Evolutionary conservation across 2,888 invertebrate genomes (phyloP), one percentile per base, ranked within the genome.

Genomic region (Ophion costatus): DNA sequence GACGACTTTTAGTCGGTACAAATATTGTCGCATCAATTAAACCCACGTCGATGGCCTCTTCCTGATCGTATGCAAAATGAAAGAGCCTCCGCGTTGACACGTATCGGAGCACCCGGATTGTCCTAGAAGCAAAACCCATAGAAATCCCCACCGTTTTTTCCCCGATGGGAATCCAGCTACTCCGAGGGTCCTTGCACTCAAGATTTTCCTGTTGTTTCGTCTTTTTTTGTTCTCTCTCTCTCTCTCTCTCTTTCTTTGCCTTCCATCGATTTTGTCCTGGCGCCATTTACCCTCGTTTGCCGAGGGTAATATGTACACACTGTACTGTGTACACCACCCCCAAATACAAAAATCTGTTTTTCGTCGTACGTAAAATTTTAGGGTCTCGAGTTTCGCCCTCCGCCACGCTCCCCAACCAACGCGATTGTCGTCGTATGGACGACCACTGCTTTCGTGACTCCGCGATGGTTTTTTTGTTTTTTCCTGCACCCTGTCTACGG

Each of bases 11-110:
- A 88, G 91, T 85, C 88, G 90, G 87, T 81, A 86, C 92, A 92
- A 92, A 92, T 92, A 92, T 92, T 92, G 92, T 92, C 92, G 90
- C 91, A 90, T 91, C 92, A 92, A 92, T 92, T 92, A 92, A 92
- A 89, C 87, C 83, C 86, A 76, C 70, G 70, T 80, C 77, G 45
- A 57, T 75, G 82, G 84, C 77, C 84, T 79, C 71, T 75, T 22
- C 14, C 6, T 42, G 59, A 67, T 71, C 71, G 73, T 73, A 77
- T 80, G 76, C 82, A 77, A 73, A 69, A 76, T 59, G 64, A 67
- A 69, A 80, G 82, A 76, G 70, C 69, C 78, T 80, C 84, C 75
- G 11, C 79, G 75, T 83, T 88, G 80, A 82, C 75, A 42, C 69
- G 71, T 78, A 77, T 63, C 57, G 29, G 73, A 81, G 64, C 74